These are phyloP conservation scores for Agonopterix subpropinquella DNA, from an alignment of 2,888 invertebrate species.

Conservation along the genomic window DNA sequence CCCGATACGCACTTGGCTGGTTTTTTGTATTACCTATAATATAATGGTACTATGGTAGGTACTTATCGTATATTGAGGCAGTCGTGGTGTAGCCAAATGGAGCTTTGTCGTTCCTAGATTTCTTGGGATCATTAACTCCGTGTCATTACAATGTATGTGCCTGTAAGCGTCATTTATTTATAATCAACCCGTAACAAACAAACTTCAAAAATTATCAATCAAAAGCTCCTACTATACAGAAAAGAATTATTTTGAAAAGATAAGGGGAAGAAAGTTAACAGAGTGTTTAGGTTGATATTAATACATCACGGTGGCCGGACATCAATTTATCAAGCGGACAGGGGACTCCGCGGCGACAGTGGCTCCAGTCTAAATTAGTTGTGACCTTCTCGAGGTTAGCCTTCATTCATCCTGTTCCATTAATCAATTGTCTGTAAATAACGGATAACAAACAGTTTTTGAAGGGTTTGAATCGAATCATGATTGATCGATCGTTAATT, in stretches of 20 bases:
- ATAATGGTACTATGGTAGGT: no score
- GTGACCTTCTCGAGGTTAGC: slow-evolving; percentile 10
- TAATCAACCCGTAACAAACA: neutral
- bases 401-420: slow-evolving; percentile 32
- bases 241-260: slow-evolving; percentile 5
- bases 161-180: no score
- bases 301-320: slow-evolving; percentile 38
- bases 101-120: no score
- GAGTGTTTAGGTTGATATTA: slow-evolving; percentile 40
- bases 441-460: slow-evolving; percentile 4
- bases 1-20: no score
- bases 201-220: no score
- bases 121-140: no score
- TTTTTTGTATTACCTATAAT: no score
- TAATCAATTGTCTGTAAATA: slow-evolving; percentile 37
- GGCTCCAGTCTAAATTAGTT: slow-evolving; percentile 30
- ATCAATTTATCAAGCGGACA: slow-evolving; percentile 51
- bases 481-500: no score
- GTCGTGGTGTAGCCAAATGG: no score
- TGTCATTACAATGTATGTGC: no score
- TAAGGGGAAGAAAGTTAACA: slow-evolving; percentile 33
- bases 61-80: no score
- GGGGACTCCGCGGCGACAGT: slow-evolving; percentile 30
- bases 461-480: no score
- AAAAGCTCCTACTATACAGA: neutral